These are phyloP conservation scores for Morone saxatilis DNA, from an alignment of 2,113 vertebrate genomes.

Conservation along the genomic window DNA sequence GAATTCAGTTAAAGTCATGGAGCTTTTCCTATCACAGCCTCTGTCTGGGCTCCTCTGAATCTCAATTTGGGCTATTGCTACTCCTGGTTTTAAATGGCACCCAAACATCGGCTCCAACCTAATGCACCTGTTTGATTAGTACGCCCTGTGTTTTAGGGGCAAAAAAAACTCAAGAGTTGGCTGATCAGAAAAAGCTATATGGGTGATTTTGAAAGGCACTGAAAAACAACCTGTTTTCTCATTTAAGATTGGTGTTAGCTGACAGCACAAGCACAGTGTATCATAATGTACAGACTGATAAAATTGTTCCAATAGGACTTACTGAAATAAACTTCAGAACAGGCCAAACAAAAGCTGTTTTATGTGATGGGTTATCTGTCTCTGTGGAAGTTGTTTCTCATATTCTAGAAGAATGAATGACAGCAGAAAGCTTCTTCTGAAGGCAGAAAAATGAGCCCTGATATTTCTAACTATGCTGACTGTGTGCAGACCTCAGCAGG, in stretches of 20 bases:
- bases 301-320: constrained; percentile 14
- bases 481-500: constrained; percentile 59
- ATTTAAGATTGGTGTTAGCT: background rate
- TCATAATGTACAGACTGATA: constrained; percentile 10
- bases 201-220: background rate
- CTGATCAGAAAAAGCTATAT: background rate
- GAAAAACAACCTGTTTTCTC: background rate
- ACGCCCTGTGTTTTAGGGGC: too few species aligned
- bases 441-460: constrained; percentile 54
- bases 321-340: constrained; percentile 12
- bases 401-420: constrained; percentile 38
- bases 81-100: background rate
- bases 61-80: background rate
- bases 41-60: background rate
- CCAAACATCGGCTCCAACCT: background rate
- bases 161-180: background rate
- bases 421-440: constrained; percentile 37
- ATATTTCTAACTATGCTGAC: constrained; percentile 49
- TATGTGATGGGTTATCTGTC: constrained; percentile 15
- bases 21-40: background rate
- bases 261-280: background rate
- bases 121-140: too few species aligned
- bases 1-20: too few species aligned
- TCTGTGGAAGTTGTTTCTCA: constrained; percentile 31
- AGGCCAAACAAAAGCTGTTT: constrained; percentile 25